Evolutionary conservation across 2,888 invertebrate species (phyloP).

Genomic region (Tigriopus californicus): DNA sequence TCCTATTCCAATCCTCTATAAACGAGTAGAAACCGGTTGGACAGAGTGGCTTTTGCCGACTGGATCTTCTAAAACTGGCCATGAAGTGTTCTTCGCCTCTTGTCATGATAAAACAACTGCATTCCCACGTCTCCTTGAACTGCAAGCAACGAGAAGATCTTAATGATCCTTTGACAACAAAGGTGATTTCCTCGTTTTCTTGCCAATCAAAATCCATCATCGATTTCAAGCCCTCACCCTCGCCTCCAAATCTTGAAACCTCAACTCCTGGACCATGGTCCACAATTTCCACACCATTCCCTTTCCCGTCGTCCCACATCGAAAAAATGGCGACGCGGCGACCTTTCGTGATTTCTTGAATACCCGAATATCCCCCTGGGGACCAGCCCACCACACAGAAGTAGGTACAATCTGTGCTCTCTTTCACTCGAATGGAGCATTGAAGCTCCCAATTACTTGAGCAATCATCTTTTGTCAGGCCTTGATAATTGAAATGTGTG

Average conservation of each 20-base stretch:
- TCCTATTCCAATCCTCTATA: constrained; percentile 6
- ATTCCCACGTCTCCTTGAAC: no score
- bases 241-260: constrained; percentile 6
- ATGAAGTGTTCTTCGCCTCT: not conserved
- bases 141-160: no score
- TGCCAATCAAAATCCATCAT: constrained; percentile 1
- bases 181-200: not conserved
- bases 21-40: constrained; percentile 2
- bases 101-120: no score
- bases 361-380: constrained; percentile 14
- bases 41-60: no score
- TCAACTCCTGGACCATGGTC: not conserved
- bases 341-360: not conserved
- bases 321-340: constrained; percentile 2
- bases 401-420: constrained; percentile 12
- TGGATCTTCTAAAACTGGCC: not conserved
- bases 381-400: constrained; percentile 11
- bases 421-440: constrained; percentile 6
- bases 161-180: not conserved
- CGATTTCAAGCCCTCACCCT: constrained; percentile 2
- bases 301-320: constrained; percentile 4
- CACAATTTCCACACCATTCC: not conserved
- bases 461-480: no score
- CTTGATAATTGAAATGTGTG: no score
- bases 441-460: not conserved